phyloP scores from a whole-genome alignment of 2,888 invertebrate species.

The Apocheima hispidaria region DNA sequence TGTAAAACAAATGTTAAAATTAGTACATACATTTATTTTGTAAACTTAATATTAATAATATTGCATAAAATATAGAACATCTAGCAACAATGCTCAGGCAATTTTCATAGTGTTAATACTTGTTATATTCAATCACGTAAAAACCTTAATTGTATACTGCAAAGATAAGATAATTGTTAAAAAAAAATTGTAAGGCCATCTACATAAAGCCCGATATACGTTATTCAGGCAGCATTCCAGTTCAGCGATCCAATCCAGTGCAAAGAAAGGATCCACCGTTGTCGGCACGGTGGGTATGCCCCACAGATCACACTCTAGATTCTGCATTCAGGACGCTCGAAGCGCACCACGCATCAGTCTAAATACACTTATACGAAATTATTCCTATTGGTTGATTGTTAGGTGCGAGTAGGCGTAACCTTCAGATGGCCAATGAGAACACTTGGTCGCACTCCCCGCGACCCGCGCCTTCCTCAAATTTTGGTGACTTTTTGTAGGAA shows the following conservation, averaged over 20 bases:
- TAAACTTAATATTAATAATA: constrained; percentile 34
- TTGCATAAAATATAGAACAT: constrained; percentile 38
- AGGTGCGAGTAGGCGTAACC: too few relatives aligned
- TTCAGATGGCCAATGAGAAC: too few relatives aligned
- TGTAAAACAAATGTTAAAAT: background rate
- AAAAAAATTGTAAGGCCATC: background rate
- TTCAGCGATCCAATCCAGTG: background rate
- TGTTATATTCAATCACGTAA: constrained; percentile 4
- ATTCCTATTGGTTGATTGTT: too few relatives aligned
- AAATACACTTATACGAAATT: too few relatives aligned
- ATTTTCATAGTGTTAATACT: constrained; percentile 29
- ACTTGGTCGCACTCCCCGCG: too few relatives aligned
- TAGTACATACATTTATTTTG: constrained; percentile 41
- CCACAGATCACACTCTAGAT: too few relatives aligned
- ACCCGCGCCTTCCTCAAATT: too few relatives aligned
- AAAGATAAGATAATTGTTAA: background rate
- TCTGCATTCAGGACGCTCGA: too few relatives aligned
- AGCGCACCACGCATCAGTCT: too few relatives aligned
- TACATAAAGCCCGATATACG: background rate
- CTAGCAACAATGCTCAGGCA: constrained; percentile 33
- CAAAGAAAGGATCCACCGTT: too few relatives aligned
- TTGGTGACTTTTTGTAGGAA: too few relatives aligned
- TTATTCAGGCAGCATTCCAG: background rate
- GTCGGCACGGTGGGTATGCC: too few relatives aligned
- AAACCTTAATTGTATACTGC: background rate